Evolutionary conservation across 1,140 invertebrate genomes (phyloP), one percentile per base, ranked within the genome.

Genomic region (Caenorhabditis remanei): DNA sequence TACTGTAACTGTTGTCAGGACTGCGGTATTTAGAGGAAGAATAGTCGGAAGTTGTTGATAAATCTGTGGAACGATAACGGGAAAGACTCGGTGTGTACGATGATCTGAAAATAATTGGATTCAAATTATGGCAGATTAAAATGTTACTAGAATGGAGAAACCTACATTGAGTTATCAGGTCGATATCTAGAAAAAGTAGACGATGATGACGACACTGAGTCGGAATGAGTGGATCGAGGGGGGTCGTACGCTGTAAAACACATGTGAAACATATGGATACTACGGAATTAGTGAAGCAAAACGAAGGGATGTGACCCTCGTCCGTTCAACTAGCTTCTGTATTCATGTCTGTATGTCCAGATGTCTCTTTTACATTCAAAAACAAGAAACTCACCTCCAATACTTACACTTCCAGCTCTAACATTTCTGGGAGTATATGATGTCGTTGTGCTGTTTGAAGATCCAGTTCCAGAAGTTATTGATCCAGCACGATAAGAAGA

Each of bases 161-260:
- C 71, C 53, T 24, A 79, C 71, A 50, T 53, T 24, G 71, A 79
- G 14, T 50, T 79, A 50, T 79, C 71, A 5, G 71, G 71, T 24
- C 71, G 71, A 79, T 79, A 79, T 79, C 46, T 53, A 19, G 71
- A 79, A 79, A 79, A 79, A 79, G 71, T 79, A 9, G 46, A 50
- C 13, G 46, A 50, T 21, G 71, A 50, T 43, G 71, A 79, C n/a
- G 71, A 50, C 19, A 79, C 71, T 7, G 71, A 79, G 46, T 79
- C 71, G 2, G 71, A 48, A 43, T 41, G 71, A 79, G 9, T 79
- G 7, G 71, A 11, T 24, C 61, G 19, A 19, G 71, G 71, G 24
- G 71, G 71, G 71, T 79, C 71, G 71, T 79, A 79, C 40, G 71
- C 71, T 79, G 46, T 40, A 79, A 79, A 79, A 79, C 71, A 79